Evolutionary conservation across 2,888 invertebrate species (phyloP).

Genomic region (Clivina fossor): DNA sequence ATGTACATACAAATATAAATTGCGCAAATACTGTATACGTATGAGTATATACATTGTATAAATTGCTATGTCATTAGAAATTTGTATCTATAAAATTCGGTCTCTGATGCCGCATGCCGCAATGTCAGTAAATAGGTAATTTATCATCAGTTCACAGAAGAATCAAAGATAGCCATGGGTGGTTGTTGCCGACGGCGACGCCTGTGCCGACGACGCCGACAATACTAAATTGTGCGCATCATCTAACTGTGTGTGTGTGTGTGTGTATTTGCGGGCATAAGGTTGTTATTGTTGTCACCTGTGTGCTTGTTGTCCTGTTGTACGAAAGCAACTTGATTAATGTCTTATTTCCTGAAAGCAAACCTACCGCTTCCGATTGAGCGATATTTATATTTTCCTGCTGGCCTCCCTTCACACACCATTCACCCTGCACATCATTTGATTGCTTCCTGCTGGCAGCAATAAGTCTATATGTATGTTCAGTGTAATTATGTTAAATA

Average conservation of each 20-base stretch:
- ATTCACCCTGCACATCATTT: too few species aligned
- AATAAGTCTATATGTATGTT: too few species aligned
- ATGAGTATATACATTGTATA: conserved; percentile 4
- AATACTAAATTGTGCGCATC: conserved; percentile 31
- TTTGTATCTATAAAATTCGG: conserved; percentile 23
- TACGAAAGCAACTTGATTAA: too few species aligned
- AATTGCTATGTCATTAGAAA: conserved; percentile 13
- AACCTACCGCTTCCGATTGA: conserved; percentile 29
- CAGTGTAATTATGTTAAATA: too few species aligned
- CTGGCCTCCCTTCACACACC: neutral
- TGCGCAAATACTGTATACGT: conserved; percentile 7
- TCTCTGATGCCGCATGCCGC: conserved; percentile 25
- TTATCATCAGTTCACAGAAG: conserved; percentile 24
- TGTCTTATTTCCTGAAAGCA: conserved; percentile 40
- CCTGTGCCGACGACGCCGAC: conserved; percentile 17
- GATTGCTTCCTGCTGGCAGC: too few species aligned
- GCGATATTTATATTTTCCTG: conserved; percentile 31
- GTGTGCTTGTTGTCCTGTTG: too few species aligned
- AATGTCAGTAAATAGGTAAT: conserved; percentile 30
- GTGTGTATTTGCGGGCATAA: conserved; percentile 15
- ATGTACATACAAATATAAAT: too few species aligned
- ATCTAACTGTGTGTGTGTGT: conserved; percentile 16
- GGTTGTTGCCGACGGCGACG: neutral
- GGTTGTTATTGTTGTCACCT: conserved; percentile 30
- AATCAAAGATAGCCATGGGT: neutral